Evolutionary conservation across 35 echinoderm and acorn worm species (phyloP).

Genomic region (Apostichopus parvimensis): DNA sequence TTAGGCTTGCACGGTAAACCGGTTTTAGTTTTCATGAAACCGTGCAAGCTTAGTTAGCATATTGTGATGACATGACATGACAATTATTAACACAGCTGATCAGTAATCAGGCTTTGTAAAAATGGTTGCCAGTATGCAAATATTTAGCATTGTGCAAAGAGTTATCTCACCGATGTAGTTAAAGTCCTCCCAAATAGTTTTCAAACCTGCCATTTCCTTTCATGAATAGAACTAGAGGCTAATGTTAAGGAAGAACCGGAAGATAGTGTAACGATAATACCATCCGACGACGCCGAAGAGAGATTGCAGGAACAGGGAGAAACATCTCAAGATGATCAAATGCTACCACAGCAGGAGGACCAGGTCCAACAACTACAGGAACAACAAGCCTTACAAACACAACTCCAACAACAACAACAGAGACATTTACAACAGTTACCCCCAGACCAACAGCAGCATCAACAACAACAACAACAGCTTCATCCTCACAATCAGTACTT

Average conservation of each 20-base stretch:
- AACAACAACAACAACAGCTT: not conserved
- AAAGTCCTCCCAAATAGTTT: conserved; percentile 1
- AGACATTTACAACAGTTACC: not conserved
- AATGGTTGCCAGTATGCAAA: too few relatives aligned
- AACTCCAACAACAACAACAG: conserved; percentile 35
- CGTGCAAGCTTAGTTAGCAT: too few relatives aligned
- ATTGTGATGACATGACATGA: too few relatives aligned
- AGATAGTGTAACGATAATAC: not conserved
- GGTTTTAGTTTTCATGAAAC: too few relatives aligned
- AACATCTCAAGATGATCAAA: not conserved
- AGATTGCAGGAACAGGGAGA: not conserved
- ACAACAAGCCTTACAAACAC: conserved; percentile 17
- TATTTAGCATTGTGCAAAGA: too few relatives aligned
- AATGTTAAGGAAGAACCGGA: conserved; percentile 30
- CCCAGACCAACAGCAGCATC: not conserved
- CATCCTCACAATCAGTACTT: conserved; percentile 13
- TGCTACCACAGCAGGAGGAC: not conserved
- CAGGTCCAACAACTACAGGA: conserved; percentile 1
- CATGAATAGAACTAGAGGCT: conserved; percentile 15
- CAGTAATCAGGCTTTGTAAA: too few relatives aligned
- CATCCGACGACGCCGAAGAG: conserved; percentile 9
- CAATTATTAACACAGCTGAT: too few relatives aligned
- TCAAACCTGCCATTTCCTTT: not conserved
- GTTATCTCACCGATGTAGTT: not conserved
- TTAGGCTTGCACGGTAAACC: too few relatives aligned